Evolutionary conservation across 1,140 invertebrate species (phyloP).

Genomic region (Platorchestia sp.): DNA sequence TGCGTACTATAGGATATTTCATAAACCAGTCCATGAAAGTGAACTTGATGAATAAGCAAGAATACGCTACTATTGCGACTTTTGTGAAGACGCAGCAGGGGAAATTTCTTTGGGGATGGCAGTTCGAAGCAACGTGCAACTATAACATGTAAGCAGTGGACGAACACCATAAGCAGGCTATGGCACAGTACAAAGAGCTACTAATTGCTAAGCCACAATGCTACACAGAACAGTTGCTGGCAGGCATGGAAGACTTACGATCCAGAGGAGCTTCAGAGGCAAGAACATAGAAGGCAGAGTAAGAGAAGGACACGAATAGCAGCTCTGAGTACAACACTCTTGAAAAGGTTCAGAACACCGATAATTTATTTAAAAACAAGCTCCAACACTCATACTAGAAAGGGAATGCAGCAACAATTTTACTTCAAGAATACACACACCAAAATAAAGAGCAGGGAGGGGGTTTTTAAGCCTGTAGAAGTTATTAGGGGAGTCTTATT

Average conservation of each 20-base stretch:
- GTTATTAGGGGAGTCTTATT: not conserved
- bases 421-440: not conserved
- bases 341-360: not conserved
- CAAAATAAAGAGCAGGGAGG: not conserved
- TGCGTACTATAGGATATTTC: too few species aligned
- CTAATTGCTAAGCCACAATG: not conserved
- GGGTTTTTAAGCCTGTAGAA: not conserved
- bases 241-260: not conserved
- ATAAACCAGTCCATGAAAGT: too few species aligned
- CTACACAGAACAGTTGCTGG: not conserved
- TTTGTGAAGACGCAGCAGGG: too few species aligned
- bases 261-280: not conserved
- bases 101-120: too few species aligned
- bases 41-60: too few species aligned
- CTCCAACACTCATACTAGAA: not conserved
- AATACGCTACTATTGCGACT: too few species aligned
- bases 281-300: not conserved
- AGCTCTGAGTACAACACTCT: not conserved
- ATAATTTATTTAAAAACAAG: not conserved
- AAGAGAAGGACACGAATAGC: not conserved
- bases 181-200: not conserved
- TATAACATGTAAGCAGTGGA: not conserved
- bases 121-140: not conserved
- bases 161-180: not conserved
- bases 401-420: not conserved